phyloP scores from a whole-genome alignment of 2,888 invertebrate species.

The Athalia cordata region DNA sequence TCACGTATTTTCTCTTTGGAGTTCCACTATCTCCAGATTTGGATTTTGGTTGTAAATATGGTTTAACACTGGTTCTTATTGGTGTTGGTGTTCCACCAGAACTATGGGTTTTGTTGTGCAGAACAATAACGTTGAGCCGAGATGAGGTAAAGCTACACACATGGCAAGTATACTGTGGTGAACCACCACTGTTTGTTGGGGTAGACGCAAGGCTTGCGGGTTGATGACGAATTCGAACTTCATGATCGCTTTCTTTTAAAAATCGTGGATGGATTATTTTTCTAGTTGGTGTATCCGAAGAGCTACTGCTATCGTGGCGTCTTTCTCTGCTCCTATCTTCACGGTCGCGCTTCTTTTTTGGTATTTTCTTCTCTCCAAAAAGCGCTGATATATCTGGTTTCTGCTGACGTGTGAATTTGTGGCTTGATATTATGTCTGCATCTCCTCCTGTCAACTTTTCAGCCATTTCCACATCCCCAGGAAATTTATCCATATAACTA shows the following conservation, averaged over 20 bases:
- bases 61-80: conserved; percentile 59
- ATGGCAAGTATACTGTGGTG: conserved; percentile 77
- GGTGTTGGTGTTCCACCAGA: conserved; percentile 69
- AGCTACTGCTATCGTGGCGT: conserved; percentile 57
- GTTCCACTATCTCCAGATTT: conserved; percentile 51
- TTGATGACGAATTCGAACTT: conserved; percentile 80
- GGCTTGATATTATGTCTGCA: conserved; percentile 80
- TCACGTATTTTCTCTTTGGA: conserved; percentile 72
- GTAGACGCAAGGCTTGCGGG: conserved; percentile 62
- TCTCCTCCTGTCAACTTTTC: conserved; percentile 84
- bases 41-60: conserved; percentile 57
- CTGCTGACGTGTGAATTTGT: conserved; percentile 76
- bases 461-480: conserved; percentile 84
- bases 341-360: conserved; percentile 67
- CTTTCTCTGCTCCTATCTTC: conserved; percentile 56
- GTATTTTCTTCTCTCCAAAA: conserved; percentile 75
- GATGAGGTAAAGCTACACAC: conserved; percentile 80
- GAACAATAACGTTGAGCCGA: conserved; percentile 83
- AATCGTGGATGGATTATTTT: conserved; percentile 75
- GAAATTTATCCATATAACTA: conserved; percentile 85
- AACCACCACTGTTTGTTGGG: conserved; percentile 57
- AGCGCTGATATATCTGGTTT: conserved; percentile 75
- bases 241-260: conserved; percentile 75
- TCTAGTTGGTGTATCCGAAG: conserved; percentile 52
- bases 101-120: conserved; percentile 84